Evolutionary conservation across 1,140 invertebrate species (phyloP).

Genomic region (Drosophila yakuba): DNA sequence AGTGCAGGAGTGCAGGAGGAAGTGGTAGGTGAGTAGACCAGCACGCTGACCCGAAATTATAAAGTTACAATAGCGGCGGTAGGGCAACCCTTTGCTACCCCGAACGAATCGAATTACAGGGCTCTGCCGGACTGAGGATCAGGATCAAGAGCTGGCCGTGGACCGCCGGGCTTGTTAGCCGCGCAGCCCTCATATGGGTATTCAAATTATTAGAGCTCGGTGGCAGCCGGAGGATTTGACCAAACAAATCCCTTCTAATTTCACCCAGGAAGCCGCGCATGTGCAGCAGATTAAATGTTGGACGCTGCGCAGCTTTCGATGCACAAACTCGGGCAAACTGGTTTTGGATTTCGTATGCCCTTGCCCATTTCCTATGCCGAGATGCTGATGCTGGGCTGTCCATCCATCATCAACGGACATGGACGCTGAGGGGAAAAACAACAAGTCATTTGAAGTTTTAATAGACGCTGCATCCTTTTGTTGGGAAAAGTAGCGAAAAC

Average conservation of each 20-base stretch:
- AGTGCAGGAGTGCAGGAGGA: not conserved
- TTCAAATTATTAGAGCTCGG: conserved; percentile 53
- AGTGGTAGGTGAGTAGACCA: conserved; percentile 39
- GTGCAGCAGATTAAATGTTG: conserved; percentile 74
- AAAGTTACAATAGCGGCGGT: conserved; percentile 66
- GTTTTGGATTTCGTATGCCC: conserved; percentile 75
- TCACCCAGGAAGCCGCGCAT: conserved; percentile 45
- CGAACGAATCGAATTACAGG: conserved; percentile 62
- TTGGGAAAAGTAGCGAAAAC: conserved; percentile 57
- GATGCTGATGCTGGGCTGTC: conserved; percentile 56
- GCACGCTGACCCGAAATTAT: conserved; percentile 75
- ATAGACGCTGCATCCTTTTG: conserved; percentile 79
- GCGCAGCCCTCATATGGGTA: conserved; percentile 42
- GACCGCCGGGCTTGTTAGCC: conserved; percentile 51
- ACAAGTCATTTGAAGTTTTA: conserved; percentile 81
- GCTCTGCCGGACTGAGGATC: conserved; percentile 42
- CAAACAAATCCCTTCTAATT: conserved; percentile 79
- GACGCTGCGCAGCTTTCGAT: conserved; percentile 68
- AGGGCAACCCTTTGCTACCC: conserved; percentile 70
- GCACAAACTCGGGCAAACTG: conserved; percentile 52
- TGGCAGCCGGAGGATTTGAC: conserved; percentile 67
- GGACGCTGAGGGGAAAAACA: conserved; percentile 60
- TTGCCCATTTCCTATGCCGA: conserved; percentile 31
- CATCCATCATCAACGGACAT: conserved; percentile 72
- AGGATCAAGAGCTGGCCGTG: not conserved